Conservation (phyloP, 2,113 vertebrate species). For the Lynx canadensis region DNA sequence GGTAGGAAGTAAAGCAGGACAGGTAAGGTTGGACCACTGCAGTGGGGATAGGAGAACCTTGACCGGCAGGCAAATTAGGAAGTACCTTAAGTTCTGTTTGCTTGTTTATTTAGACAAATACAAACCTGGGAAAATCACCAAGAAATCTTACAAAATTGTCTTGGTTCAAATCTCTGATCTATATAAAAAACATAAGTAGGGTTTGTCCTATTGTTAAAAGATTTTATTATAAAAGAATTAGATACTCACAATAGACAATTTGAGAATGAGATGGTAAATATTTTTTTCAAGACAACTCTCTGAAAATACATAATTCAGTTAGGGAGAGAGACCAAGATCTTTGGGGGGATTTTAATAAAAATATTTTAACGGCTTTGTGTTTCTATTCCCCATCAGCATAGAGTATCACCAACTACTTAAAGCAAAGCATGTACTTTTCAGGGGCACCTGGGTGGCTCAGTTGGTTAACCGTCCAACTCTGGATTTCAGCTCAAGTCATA, state of each 20-base stretch:
- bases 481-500: too few relatives aligned
- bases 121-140: neutral
- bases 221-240: neutral
- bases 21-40: neutral
- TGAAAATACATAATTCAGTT: slow-evolving; percentile 4
- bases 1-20: neutral
- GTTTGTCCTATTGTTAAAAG: neutral
- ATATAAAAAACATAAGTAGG: neutral
- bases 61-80: neutral
- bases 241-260: neutral
- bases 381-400: neutral
- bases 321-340: neutral
- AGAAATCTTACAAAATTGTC: neutral
- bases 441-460: too few relatives aligned
- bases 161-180: neutral
- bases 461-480: too few relatives aligned
- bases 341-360: neutral
- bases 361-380: neutral
- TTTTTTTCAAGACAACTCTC: neutral
- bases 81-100: neutral
- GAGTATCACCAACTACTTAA: neutral
- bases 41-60: neutral
- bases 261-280: neutral
- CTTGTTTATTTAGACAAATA: slow-evolving; percentile 3
- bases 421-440: neutral